Percentiles rank a stretch among this genome's conserved stretches.
These are phyloP conservation scores for Sialis fuliginosa DNA, from an alignment of 2,888 invertebrate genomes.

Conservation along the genomic window DNA sequence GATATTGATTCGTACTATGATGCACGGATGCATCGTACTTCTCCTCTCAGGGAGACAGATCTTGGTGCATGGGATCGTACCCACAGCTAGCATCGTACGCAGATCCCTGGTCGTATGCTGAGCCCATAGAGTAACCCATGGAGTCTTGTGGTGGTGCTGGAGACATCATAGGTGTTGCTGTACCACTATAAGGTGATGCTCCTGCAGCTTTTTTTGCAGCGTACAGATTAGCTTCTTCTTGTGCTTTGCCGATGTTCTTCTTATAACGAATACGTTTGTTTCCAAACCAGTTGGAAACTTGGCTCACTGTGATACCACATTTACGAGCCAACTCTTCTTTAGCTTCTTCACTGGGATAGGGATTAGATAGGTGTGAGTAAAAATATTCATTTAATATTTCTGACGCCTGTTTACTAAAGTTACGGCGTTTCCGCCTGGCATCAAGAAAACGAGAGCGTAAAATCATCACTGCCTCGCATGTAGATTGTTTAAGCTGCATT, in stretches of 20 bases:
- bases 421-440: slow-evolving; percentile 80
- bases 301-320: slow-evolving; percentile 88
- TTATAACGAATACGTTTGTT: slow-evolving; percentile 99
- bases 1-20: slow-evolving; percentile 3
- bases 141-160: slow-evolving; percentile 85
- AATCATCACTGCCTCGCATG: slow-evolving; percentile 99
- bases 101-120: slow-evolving; percentile 79
- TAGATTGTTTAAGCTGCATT: slow-evolving; percentile 98
- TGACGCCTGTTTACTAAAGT: slow-evolving; percentile 99
- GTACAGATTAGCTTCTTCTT: slow-evolving; percentile 97
- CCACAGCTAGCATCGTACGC: slow-evolving; percentile 80
- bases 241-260: slow-evolving; percentile 99
- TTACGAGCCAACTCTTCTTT: slow-evolving; percentile 98
- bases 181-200: slow-evolving; percentile 57
- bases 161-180: slow-evolving; percentile 89
- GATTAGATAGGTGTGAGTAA: slow-evolving; percentile 98
- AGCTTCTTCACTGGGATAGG: slow-evolving; percentile 99
- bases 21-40: slow-evolving; percentile 2
- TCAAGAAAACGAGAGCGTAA: slow-evolving; percentile 70
- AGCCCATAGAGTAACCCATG: slow-evolving; percentile 85
- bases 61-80: slow-evolving; percentile 87
- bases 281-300: slow-evolving; percentile 99
- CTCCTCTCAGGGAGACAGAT: slow-evolving; percentile 38
- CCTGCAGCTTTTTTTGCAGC: slow-evolving; percentile 96
- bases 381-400: slow-evolving; percentile 99